These are phyloP conservation scores for Sapajus apella DNA, from an alignment of 2,113 vertebrate species.

Conservation along the genomic window DNA sequence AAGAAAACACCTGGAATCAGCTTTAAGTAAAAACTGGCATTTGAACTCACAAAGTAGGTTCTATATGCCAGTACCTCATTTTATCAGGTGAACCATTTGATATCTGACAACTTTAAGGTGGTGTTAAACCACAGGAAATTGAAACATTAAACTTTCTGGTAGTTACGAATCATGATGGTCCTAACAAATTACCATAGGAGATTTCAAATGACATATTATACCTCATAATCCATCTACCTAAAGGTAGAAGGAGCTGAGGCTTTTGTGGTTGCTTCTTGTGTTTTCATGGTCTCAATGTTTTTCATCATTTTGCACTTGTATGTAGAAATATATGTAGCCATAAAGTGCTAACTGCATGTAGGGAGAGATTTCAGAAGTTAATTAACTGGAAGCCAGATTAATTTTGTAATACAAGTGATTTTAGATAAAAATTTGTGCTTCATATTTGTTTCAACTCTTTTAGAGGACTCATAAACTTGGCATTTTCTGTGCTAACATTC, in stretches of 20 bases:
- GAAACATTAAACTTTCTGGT: slow-evolving; percentile 52
- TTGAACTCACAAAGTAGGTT: not conserved
- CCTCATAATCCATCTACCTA: not conserved
- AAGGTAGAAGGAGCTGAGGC: not conserved
- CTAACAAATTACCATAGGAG: not conserved
- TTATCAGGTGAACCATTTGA: slow-evolving; percentile 29
- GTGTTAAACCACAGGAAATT: slow-evolving; percentile 43
- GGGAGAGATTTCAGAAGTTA: not conserved
- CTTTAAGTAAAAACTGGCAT: not conserved
- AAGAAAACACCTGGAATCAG: not conserved
- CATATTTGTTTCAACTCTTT: not conserved
- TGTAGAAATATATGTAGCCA: not conserved
- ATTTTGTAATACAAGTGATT: not conserved
- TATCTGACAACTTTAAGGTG: slow-evolving; percentile 35
- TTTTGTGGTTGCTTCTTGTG: not conserved
- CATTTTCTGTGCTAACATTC: not conserved
- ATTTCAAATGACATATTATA: not conserved
- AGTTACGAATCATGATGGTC: not conserved
- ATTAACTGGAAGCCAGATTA: not conserved
- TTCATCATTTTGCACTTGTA: not conserved
- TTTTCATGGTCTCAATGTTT: not conserved
- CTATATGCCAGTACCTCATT: not conserved
- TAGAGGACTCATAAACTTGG: not conserved
- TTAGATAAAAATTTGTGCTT: not conserved
- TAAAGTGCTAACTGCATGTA: not conserved